Evolutionary conservation across 2,797 vertebrate species (phyloP), one percentile per base, ranked within the genome.

Genomic region (Myiothlypis chrysogaster): DNA sequence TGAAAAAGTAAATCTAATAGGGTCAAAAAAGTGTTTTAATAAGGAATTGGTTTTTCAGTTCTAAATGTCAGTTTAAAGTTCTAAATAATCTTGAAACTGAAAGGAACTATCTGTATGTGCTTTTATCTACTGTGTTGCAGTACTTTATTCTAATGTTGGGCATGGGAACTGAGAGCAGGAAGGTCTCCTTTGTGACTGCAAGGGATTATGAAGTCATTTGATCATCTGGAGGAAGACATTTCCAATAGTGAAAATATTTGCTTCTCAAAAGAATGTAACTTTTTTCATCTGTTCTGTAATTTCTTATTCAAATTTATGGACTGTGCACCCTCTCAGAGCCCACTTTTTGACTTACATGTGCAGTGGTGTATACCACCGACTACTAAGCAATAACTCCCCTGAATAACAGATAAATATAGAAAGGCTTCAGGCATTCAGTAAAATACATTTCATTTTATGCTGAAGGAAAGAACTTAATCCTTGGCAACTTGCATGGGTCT

Each of bases 351-450:
- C 44, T 94, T 59, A 30, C 1, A 3, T 49, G 24, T 35, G 20
- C 1, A 2, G 10, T 72, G 55, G 17, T 63, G 28, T 46, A 35
- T 66, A 65, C 52, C 30, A 53, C 41, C 83, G 78, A 56, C 52
- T 93, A 43, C 73, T 72, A 41, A 89, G 60, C 35, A 78, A 27
- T 59, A 57, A 57, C 59, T 95, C 12, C 25, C 90, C 64, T 86
- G 68, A 94, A 50, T 82, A 91, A 76, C 52, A 87, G 53, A 93
- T 77, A 93, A 87, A 93, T 92, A 83, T 27, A 90, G 72, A 94
- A 91, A 52, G 35, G 59, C 77, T 91, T 88, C 66, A 79, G 73
- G 90, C 80, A 2, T 82, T 91, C 73, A 65, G 50, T 82, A 57
- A 86, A 91, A 87, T 68, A 27, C 8, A 55, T 81, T 91, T 77